Percentiles rank a stretch among this genome's conserved stretches.
phyloP scores from a whole-genome alignment of 2,888 invertebrate species.

The Macroteleia sp. region DNA sequence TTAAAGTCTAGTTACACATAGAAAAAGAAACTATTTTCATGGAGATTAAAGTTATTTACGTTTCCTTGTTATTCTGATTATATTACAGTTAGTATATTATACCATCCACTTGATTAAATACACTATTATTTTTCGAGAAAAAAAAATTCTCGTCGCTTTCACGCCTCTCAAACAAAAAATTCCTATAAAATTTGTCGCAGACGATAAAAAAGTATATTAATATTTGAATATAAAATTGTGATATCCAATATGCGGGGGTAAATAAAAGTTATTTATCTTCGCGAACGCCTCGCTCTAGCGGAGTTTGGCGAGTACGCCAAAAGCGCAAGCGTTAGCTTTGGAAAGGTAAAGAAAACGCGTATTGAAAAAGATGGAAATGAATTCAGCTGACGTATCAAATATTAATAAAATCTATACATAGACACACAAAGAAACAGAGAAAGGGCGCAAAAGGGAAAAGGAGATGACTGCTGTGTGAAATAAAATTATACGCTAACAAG shows the following conservation, averaged over 20 bases:
- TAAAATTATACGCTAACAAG: conserved; percentile 44
- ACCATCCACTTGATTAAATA: no score
- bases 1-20: no score
- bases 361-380: conserved; percentile 51
- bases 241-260: conserved; percentile 39
- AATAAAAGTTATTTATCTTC: conserved; percentile 42
- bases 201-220: conserved; percentile 35
- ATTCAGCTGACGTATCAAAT: conserved; percentile 47
- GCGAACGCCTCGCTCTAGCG: conserved; percentile 4
- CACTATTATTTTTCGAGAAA: no score
- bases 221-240: conserved; percentile 43
- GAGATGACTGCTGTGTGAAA: conserved; percentile 14
- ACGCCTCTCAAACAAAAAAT: no score
- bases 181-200: conserved; percentile 12
- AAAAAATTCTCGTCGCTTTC: no score
- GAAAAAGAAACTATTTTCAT: no score
- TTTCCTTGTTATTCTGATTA: no score
- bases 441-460: not conserved
- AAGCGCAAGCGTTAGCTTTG: conserved; percentile 37
- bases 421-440: not conserved
- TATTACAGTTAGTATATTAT: no score
- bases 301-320: conserved; percentile 26
- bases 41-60: no score
- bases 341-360: conserved; percentile 40
- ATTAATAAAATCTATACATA: conserved; percentile 51